Evolutionary conservation across 2,113 vertebrate genomes (phyloP).

Genomic region (Pristiophorus japonicus): DNA sequence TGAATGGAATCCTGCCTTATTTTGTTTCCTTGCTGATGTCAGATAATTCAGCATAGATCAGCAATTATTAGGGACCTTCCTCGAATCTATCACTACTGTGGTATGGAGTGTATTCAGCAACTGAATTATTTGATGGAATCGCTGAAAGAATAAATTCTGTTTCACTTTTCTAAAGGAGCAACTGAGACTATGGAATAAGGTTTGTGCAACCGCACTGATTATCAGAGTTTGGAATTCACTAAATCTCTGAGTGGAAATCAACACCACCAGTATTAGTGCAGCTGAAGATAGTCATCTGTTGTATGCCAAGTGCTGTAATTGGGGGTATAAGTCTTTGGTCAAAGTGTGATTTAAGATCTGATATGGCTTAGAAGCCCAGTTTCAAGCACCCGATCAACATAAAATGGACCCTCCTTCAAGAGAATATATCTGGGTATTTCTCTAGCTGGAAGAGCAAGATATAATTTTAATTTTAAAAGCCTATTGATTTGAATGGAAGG

Average conservation of each 20-base stretch:
- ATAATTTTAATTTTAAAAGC: background rate
- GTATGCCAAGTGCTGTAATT: background rate
- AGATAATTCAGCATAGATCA: background rate
- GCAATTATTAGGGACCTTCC: background rate
- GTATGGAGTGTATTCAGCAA: background rate
- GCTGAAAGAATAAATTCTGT: background rate
- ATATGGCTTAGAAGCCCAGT: background rate
- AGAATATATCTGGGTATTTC: background rate
- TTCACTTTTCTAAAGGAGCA: background rate
- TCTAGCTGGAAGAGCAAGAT: background rate
- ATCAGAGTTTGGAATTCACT: background rate
- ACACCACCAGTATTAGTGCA: background rate
- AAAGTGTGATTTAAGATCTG: background rate
- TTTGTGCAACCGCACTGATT: background rate
- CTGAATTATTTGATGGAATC: background rate
- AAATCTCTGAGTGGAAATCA: background rate
- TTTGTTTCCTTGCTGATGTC: background rate
- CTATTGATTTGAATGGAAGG: background rate
- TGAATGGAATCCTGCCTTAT: background rate
- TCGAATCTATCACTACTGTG: background rate
- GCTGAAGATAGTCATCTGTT: background rate
- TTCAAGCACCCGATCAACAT: background rate
- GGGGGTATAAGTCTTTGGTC: background rate
- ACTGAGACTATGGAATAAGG: background rate
- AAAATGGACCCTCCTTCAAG: too few species aligned